Percentiles rank a stretch among this genome's conserved stretches.
phyloP scores from a whole-genome alignment of 2,888 invertebrate genomes.

The Mycalesis mineus region DNA sequence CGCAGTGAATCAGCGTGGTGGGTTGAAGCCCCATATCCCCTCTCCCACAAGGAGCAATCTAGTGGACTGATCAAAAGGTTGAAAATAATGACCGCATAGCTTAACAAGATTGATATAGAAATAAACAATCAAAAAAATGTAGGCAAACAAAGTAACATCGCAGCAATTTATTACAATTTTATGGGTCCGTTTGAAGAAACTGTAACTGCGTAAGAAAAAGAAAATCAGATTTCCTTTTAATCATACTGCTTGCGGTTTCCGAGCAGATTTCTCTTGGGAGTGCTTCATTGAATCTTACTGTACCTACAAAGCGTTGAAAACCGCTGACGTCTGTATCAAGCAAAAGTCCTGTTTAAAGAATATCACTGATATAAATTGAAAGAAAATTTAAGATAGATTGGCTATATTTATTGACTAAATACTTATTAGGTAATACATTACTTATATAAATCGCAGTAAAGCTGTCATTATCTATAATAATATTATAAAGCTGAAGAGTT shows the following conservation, averaged over 20 bases:
- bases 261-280: slow-evolving; percentile 15
- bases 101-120: neutral
- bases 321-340: neutral
- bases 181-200: neutral
- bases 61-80: too few relatives aligned
- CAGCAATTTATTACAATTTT: neutral
- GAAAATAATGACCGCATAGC: too few relatives aligned
- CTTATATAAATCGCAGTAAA: too few relatives aligned
- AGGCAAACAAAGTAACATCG: neutral
- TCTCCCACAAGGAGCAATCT: too few relatives aligned
- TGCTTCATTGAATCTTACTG: slow-evolving; percentile 3
- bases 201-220: neutral
- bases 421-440: too few relatives aligned
- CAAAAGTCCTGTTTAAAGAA: neutral
- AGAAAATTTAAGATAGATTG: too few relatives aligned
- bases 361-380: too few relatives aligned
- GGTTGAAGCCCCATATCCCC: too few relatives aligned
- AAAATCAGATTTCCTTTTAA: slow-evolving; percentile 9
- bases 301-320: neutral
- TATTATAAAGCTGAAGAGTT: too few relatives aligned
- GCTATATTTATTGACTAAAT: too few relatives aligned
- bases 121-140: neutral
- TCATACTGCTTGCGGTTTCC: slow-evolving; percentile 8
- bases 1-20: too few relatives aligned
- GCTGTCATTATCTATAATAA: too few relatives aligned